phyloP scores from a whole-genome alignment of 2,797 vertebrate genomes.

The Gadopsis bispinosus region DNA sequence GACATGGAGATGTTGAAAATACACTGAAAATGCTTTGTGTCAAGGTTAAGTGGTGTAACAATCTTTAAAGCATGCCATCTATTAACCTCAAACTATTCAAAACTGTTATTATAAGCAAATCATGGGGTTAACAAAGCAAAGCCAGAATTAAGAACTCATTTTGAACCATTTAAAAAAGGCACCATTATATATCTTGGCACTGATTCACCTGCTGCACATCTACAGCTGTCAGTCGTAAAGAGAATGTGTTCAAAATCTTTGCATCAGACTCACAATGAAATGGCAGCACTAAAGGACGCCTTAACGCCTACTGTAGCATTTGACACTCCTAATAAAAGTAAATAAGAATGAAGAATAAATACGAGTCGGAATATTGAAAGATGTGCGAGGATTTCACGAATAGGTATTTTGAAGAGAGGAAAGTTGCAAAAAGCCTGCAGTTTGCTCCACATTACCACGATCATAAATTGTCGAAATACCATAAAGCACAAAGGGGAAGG shows the following conservation, averaged over 20 bases:
- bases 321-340: not conserved
- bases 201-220: not conserved
- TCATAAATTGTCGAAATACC: not conserved
- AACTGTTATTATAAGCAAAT: not conserved
- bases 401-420: not conserved
- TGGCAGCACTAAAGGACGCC: not conserved
- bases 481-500: conserved; percentile 20
- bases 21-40: not conserved
- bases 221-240: not conserved
- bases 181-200: not conserved
- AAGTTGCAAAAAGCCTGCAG: not conserved
- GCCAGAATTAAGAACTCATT: not conserved
- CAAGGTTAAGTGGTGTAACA: no score
- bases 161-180: not conserved
- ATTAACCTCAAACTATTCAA: no score
- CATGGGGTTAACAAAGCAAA: not conserved
- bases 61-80: not conserved
- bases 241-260: not conserved
- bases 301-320: not conserved
- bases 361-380: not conserved
- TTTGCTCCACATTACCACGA: not conserved
- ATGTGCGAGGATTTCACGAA: no score
- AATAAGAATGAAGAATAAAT: not conserved
- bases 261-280: not conserved
- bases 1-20: no score